Evolutionary conservation across 1,140 invertebrate species (phyloP).

Genomic region (Leptoteleia sp.): DNA sequence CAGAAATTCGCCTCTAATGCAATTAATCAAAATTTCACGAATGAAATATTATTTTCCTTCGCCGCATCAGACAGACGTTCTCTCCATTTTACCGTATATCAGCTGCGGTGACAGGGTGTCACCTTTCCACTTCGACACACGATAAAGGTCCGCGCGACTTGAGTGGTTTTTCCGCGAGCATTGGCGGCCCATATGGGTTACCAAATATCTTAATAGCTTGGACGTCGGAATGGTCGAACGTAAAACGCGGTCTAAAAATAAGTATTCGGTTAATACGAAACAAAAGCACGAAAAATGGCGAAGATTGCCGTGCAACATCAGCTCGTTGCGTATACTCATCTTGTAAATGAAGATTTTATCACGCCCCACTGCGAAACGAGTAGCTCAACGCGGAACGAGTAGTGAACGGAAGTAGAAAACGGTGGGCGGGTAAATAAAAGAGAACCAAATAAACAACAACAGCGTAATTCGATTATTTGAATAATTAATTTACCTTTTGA

Average conservation of each 20-base stretch:
- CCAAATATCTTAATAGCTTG: constrained; percentile 54
- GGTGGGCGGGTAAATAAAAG: background rate
- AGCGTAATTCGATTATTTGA: constrained; percentile 17
- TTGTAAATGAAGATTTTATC: constrained; percentile 50
- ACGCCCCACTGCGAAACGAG: constrained; percentile 24
- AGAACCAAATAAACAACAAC: constrained; percentile 10
- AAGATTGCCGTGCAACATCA: constrained; percentile 2
- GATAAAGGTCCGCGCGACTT: constrained; percentile 29
- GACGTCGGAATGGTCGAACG: background rate
- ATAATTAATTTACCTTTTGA: constrained; percentile 31
- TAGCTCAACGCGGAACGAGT: constrained; percentile 14
- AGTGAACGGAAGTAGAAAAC: background rate
- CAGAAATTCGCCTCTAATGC: no score
- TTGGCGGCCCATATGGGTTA: constrained; percentile 12
- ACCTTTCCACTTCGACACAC: constrained; percentile 31
- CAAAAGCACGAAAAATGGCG: constrained; percentile 14
- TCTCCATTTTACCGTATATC: constrained; percentile 14
- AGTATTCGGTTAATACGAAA: constrained; percentile 30
- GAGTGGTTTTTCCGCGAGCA: no score
- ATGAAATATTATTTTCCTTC: no score
- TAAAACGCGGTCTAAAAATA: constrained; percentile 10
- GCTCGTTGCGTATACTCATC: constrained; percentile 20
- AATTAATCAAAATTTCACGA: no score
- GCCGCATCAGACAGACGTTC: constrained; percentile 7
- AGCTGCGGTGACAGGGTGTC: constrained; percentile 19